Base-by-base conservation (phyloP, 1,140 invertebrate genomes). In the Eciton burchellii region DNA sequence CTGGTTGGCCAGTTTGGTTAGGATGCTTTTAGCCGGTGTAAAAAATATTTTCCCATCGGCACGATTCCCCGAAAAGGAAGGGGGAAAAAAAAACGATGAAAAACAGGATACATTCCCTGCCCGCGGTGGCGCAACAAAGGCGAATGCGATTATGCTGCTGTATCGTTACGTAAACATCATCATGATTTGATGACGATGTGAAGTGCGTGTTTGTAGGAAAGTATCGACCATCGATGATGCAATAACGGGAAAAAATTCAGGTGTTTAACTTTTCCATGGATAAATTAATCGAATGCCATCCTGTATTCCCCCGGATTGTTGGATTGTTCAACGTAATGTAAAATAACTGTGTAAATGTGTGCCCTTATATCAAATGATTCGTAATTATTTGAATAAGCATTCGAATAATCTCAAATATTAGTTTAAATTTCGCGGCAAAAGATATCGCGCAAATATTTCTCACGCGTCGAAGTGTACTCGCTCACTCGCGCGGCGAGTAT, bases 1-100 rank as follows among this genome's bases (percentile, higher is more conserved):
- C 74, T 68, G 49, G 45, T 54, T 77, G 45, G 54, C 47, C 26
- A 62, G 73, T 77, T 77, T 56, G 74, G 59, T 65, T 76, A 76
- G 63, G 63, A 79, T 45, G 74, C 63, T 79, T 79, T 79, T 66
- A 66, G 63, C 54, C 49, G 6, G 24, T 56, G 35, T 79, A 79
- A 79, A 62, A 66, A 79, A 79, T 79, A 79, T 79, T 29, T 66
- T 49, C 6, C 62, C 66, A 56, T 77, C 73, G 73, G 54, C 49
- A 57, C 35, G 43, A 21, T 1, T 29, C 68, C 24, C 26, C 66
- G 35, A 79, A 76, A 77, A n/a, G n/a, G n/a, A n/a, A n/a, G n/a
- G n/a, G n/a, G n/a, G n/a, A n/a, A n/a, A n/a, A n/a, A n/a, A n/a
- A n/a, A n/a, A n/a, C n/a, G n/a, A n/a, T n/a, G n/a, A n/a, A n/a